These are phyloP conservation scores for Drosophila auraria DNA, from an alignment of 1,140 invertebrate genomes.

Conservation along the genomic window DNA sequence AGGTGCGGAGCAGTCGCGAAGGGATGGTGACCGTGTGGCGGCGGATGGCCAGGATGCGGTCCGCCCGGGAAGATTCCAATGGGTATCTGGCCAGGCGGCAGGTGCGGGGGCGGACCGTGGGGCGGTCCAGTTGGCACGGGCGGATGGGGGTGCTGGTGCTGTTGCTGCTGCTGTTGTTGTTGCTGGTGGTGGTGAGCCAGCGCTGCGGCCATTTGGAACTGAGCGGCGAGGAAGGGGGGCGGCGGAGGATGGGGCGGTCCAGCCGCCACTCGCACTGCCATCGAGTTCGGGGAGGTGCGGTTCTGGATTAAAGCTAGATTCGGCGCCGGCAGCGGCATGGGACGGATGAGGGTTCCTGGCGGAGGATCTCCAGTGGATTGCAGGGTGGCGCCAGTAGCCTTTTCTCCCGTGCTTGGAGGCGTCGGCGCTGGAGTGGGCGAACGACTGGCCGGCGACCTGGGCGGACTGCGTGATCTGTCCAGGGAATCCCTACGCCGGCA, in stretches of 20 bases:
- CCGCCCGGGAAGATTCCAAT: conserved; percentile 82
- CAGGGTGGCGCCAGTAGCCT: not conserved
- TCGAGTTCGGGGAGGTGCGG: conserved; percentile 53
- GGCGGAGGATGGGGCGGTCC: conserved; percentile 73
- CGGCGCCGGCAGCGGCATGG: conserved; percentile 76
- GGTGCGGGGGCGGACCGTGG: conserved; percentile 86
- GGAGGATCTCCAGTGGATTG: conserved; percentile 57
- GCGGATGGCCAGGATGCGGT: conserved; percentile 76
- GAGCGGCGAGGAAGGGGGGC: conserved; percentile 89
- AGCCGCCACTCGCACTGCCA: conserved; percentile 75
- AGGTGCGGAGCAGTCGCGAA: conserved; percentile 87
- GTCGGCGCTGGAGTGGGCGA: conserved; percentile 57
- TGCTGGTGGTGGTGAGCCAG: conserved; percentile 85
- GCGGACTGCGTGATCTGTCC: conserved; percentile 83
- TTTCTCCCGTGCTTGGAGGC: conserved; percentile 43
- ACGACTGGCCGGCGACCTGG: conserved; percentile 61
- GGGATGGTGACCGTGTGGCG: conserved; percentile 86
- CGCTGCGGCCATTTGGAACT: conserved; percentile 89
- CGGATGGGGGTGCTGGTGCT: conserved; percentile 67
- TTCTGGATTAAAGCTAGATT: conserved; percentile 75
- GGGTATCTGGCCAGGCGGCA: conserved; percentile 85
- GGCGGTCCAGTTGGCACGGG: conserved; percentile 78
- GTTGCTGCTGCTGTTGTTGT: conserved; percentile 83
- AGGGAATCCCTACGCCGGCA: conserved; percentile 68
- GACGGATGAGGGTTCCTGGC: conserved; percentile 84